These are phyloP conservation scores for Altica lythri DNA, from an alignment of 2,888 invertebrate species.

Conservation along the genomic window DNA sequence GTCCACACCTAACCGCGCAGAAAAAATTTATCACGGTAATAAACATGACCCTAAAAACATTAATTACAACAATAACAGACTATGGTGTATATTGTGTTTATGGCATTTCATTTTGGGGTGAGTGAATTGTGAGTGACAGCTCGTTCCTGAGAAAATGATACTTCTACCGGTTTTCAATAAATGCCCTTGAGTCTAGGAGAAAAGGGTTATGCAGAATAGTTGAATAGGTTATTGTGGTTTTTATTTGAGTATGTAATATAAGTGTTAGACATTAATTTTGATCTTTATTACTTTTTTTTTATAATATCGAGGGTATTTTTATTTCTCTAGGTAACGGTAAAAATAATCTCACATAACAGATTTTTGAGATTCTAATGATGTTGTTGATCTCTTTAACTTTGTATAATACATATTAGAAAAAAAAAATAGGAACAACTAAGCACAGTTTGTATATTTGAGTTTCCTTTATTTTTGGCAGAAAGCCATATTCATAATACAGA, in stretches of 20 bases:
- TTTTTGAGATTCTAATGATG: too few species aligned
- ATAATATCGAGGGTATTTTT: too few species aligned
- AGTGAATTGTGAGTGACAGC: constrained; percentile 28
- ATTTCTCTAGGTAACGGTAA: too few species aligned
- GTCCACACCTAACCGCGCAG: constrained; percentile 36
- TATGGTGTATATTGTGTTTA: constrained; percentile 31
- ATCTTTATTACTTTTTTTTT: constrained; percentile 12
- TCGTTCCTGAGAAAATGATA: constrained; percentile 27
- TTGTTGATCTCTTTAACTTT: too few species aligned
- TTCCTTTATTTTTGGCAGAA: too few species aligned
- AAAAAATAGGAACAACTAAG: too few species aligned
- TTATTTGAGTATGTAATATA: constrained; percentile 10
- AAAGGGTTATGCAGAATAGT: constrained; percentile 13
- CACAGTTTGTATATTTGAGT: too few species aligned
- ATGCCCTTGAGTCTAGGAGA: constrained; percentile 1
- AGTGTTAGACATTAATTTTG: constrained; percentile 16
- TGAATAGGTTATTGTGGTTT: constrained; percentile 18
- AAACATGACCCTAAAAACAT: constrained; percentile 40
- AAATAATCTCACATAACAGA: too few species aligned
- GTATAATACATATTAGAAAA: too few species aligned
- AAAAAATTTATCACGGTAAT: constrained; percentile 42
- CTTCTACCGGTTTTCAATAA: constrained; percentile 8
- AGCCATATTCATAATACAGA: too few species aligned
- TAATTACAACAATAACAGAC: constrained; percentile 40
- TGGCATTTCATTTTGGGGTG: constrained; percentile 22